A percentile compares a stretch with the other conserved stretches of the same genome.
Evolutionary conservation across 2,113 vertebrate genomes (phyloP).

Genomic region (Larimichthys polyactis): DNA sequence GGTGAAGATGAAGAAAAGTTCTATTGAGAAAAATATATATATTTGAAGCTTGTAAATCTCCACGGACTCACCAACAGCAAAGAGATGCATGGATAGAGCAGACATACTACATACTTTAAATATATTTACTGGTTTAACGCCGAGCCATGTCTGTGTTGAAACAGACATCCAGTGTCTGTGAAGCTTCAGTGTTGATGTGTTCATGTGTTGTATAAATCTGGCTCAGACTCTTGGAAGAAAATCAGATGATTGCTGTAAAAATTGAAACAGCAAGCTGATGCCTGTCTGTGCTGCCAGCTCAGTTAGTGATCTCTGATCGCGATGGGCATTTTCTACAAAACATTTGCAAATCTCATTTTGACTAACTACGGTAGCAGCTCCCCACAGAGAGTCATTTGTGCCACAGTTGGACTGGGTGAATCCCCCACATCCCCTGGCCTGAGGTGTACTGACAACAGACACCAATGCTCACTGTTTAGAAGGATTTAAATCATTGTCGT

Average conservation of each 20-base stretch:
- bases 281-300: constrained; percentile 32
- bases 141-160: background rate
- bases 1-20: background rate
- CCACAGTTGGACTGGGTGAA: constrained; percentile 1
- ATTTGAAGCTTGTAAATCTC: constrained; percentile 8
- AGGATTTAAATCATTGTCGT: background rate
- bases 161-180: background rate
- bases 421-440: background rate
- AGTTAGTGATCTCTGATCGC: constrained; percentile 11
- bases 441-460: background rate
- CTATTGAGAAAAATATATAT: background rate
- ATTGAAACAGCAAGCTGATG: constrained; percentile 29
- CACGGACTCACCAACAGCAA: background rate
- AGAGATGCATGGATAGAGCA: background rate
- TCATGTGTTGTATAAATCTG: constrained; percentile 32
- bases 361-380: background rate
- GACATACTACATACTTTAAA: background rate
- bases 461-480: background rate
- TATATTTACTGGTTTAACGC: background rate
- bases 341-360: constrained; percentile 19
- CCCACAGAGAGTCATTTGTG: constrained; percentile 10
- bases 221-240: constrained; percentile 30
- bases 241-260: constrained; percentile 48
- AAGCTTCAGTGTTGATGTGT: constrained; percentile 6
- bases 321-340: background rate